Conservation (phyloP, 2,797 vertebrate species). For the Pogoniulus pusillus region DNA sequence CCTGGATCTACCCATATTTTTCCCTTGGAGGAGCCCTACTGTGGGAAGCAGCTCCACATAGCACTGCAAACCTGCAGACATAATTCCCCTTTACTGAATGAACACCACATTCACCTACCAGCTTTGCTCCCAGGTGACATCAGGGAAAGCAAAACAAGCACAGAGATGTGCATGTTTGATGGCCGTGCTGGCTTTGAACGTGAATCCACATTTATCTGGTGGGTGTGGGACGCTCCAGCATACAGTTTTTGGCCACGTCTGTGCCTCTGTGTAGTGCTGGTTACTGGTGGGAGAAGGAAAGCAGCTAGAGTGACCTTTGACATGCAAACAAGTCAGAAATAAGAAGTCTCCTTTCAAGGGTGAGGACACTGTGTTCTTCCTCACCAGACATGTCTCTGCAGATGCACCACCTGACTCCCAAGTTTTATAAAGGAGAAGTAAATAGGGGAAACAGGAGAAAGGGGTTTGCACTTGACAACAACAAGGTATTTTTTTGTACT, state of each 20-base stretch:
- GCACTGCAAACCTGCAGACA: not conserved
- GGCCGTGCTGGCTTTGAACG: fast-evolving
- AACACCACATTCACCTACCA: not conserved
- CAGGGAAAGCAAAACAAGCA: not conserved
- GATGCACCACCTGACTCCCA: conserved; percentile 19
- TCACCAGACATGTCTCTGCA: conserved; percentile 18
- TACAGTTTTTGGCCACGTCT: fast-evolving
- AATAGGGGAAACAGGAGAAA: conserved; percentile 55
- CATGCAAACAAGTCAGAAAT: conserved; percentile 22
- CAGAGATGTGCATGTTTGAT: not conserved
- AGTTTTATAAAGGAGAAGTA: conserved; percentile 54
- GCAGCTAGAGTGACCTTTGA: not conserved
- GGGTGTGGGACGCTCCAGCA: not conserved
- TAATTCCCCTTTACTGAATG: not conserved
- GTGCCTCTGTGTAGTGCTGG: not conserved
- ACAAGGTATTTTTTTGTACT: not conserved
- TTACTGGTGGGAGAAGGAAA: not conserved
- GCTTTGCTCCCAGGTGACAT: not conserved
- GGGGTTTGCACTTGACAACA: not conserved
- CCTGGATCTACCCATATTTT: not conserved
- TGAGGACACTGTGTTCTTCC: conserved; percentile 16
- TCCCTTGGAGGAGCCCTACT: not conserved
- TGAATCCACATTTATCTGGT: fast-evolving
- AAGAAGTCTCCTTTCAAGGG: not conserved
- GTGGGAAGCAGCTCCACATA: not conserved